Conservation (phyloP, 2,113 vertebrate species). For the Podarcis muralis region DNA sequence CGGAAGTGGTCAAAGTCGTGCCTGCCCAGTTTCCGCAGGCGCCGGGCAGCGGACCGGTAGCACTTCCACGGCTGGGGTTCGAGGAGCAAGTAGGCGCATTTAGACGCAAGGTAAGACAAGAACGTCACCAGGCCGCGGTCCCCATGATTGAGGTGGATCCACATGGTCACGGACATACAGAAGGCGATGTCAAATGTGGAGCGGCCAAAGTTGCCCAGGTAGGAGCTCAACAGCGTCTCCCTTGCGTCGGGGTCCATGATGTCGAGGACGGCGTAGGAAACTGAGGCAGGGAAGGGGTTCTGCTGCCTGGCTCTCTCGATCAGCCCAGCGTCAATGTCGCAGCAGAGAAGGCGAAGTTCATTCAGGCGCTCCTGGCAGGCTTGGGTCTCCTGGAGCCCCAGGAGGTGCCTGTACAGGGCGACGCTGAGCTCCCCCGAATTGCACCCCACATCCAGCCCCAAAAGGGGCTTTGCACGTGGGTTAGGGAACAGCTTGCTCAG, state of each 20-base stretch:
- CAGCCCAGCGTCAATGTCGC: conserved; percentile 86
- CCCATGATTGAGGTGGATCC: conserved; percentile 93
- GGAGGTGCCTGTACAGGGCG: conserved; percentile 87
- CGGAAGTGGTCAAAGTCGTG: conserved; percentile 89
- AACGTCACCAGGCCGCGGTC: conserved; percentile 83
- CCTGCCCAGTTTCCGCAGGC: conserved; percentile 87
- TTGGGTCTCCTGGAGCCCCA: conserved; percentile 52
- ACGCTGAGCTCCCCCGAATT: conserved; percentile 93
- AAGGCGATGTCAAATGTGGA: conserved; percentile 83
- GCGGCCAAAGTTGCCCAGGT: conserved; percentile 75
- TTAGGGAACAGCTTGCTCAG: conserved; percentile 75
- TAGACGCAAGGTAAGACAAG: conserved; percentile 80
- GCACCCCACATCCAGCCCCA: conserved; percentile 92
- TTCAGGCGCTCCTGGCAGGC: conserved; percentile 8
- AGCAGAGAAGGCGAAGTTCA: conserved; percentile 84
- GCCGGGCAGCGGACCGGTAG: conserved; percentile 89
- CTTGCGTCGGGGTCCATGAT: conserved; percentile 77
- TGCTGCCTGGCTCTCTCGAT: conserved; percentile 79
- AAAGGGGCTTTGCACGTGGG: conserved; percentile 56
- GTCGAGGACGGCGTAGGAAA: conserved; percentile 86
- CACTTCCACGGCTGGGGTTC: conserved; percentile 96
- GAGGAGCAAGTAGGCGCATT: conserved; percentile 83
- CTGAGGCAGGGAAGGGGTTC: conserved; percentile 81
- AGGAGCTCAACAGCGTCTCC: conserved; percentile 68
- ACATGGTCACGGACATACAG: conserved; percentile 96